Percentiles rank a stretch among this genome's conserved stretches.
These are phyloP conservation scores for Piscicola geometra DNA, from an alignment of 2,888 invertebrate genomes.

Conservation along the genomic window DNA sequence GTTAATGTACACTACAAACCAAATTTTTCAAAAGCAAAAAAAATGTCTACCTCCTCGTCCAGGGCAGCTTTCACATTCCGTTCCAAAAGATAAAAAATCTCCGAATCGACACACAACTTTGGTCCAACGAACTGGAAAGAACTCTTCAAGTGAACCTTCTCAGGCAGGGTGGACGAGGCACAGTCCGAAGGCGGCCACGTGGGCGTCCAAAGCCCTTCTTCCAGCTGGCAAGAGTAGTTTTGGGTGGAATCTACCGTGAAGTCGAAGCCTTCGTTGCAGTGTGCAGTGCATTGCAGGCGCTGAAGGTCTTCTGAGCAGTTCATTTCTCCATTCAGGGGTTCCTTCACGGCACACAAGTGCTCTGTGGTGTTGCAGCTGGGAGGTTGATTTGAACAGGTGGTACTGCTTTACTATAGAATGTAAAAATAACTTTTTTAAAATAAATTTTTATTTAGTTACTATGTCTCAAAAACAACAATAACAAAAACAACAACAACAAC, in stretches of 20 bases:
- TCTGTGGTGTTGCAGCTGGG: background rate
- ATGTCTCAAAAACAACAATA: too few species aligned
- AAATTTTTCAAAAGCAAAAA: background rate
- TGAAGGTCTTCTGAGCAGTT: background rate
- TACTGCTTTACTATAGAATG: too few species aligned
- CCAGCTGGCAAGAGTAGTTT: background rate
- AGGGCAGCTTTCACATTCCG: background rate
- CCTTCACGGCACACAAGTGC: background rate
- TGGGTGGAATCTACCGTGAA: background rate
- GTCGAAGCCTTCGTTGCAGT: background rate
- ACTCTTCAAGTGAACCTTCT: background rate
- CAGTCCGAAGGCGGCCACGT: background rate
- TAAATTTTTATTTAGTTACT: too few species aligned
- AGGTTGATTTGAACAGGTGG: too few species aligned
- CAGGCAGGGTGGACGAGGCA: background rate
- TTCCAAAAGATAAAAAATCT: background rate
- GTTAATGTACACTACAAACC: too few species aligned
- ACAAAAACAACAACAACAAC: too few species aligned
- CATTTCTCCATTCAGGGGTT: background rate
- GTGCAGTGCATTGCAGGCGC: background rate
- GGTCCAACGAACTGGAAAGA: background rate
- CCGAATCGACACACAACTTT: background rate
- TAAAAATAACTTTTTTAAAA: too few species aligned
- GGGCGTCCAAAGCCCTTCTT: background rate
- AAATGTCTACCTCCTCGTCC: background rate